These are phyloP conservation scores for Minunthozetes semirufus DNA, from an alignment of 2,888 invertebrate species.

Conservation along the genomic window DNA sequence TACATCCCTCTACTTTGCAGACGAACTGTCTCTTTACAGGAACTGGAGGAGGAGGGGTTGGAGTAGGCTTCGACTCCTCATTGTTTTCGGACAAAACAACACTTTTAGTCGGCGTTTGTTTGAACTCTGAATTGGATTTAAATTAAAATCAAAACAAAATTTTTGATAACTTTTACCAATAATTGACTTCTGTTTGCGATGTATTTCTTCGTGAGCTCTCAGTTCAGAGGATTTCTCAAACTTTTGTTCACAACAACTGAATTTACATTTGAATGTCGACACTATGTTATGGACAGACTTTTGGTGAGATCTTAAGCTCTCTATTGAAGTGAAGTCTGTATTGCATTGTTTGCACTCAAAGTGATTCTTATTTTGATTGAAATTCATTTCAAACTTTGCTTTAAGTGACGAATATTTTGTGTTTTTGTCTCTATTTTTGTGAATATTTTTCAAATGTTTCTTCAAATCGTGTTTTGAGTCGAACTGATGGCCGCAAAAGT, in stretches of 20 bases:
- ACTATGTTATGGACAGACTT: not conserved
- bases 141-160: no score
- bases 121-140: no score
- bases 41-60: not conserved
- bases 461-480: not conserved
- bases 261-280: not conserved
- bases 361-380: not conserved
- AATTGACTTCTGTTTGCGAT: no score
- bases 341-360: not conserved
- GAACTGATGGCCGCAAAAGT: not conserved
- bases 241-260: not conserved
- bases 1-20: not conserved
- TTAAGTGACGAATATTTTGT: not conserved
- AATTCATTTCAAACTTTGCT: not conserved
- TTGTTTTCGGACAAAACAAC: not conserved
- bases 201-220: no score
- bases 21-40: not conserved
- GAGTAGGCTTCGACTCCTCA: not conserved
- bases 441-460: not conserved
- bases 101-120: no score
- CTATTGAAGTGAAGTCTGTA: not conserved
- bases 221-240: no score
- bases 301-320: constrained; percentile 4
- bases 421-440: not conserved
- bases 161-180: no score